Evolutionary conservation across 2,888 invertebrate genomes (phyloP), one percentile per base, ranked within the genome.

Genomic region (Venusia cambrica): DNA sequence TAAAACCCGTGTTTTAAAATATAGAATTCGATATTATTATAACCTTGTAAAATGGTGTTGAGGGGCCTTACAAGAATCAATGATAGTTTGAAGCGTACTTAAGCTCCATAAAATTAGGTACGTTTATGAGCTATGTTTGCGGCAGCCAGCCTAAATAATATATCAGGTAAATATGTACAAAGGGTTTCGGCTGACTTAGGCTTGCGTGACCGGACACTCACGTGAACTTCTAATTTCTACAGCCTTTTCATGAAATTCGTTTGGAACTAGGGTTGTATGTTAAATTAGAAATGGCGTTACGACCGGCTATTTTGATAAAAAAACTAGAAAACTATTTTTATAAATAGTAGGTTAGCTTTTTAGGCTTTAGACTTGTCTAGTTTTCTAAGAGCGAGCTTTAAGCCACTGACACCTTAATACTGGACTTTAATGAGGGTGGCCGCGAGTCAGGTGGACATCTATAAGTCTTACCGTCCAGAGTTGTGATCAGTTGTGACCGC

Each of bases 241-340:
- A 79, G 75, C 81, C 79, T 83, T 83, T 85, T 83, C 75, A 77
- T 76, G 81, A 80, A 81, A 78, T 83, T 83, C 74, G 77, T 83
- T 81, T 74, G 45, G 31, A 7, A 6, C 10, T 35, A 32, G 38
- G 20, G 31, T 17, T 63, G 31, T 16, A 15, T 12, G 6, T n/a
- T n/a, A 7, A 1, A 9, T 11, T 14, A 9, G 6, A 5, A 14
- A 2, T 7, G 15, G 8, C 2, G 11, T 29, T 11, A 32, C 4
- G 8, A 10, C 17, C 18, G 18, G n/a, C 11, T 28, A 16, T 4
- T 3, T 4, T 25, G 1, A 9, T 10, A 12, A 18, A 15, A 24
- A 15, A 11, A 7, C n/a, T 22, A 17, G 11, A 14, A 18, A 14
- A 3, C 7, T 14, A 3, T 26, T 32, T 11, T 7, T 9, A 17